A percentile compares a stretch with the other conserved stretches of the same genome.
phyloP scores from a whole-genome alignment of 2,113 vertebrate species.

The Melanerpes aurifrons region DNA sequence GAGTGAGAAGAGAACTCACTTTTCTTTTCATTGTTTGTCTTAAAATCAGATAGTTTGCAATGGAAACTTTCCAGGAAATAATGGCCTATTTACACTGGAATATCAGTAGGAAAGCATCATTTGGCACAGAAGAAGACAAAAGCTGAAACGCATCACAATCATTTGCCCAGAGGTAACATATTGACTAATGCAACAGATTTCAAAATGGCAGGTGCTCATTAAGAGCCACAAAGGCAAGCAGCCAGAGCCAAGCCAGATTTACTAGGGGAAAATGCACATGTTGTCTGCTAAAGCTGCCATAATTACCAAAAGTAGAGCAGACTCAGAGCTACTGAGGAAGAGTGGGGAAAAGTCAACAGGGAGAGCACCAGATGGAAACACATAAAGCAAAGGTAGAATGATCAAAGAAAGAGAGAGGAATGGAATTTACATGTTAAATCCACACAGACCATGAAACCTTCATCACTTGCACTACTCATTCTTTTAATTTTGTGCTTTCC shows the following conservation, averaged over 20 bases:
- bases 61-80: slow-evolving; percentile 26
- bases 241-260: slow-evolving; percentile 8
- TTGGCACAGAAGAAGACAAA: slow-evolving; percentile 8
- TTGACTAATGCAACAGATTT: slow-evolving; percentile 30
- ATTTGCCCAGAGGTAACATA: not conserved
- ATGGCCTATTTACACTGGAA: not conserved
- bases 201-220: slow-evolving; percentile 4
- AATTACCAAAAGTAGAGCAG: not conserved
- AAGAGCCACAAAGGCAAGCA: not conserved
- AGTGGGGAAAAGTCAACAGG: not conserved
- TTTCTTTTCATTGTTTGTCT: not conserved
- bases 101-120: not conserved
- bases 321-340: not conserved
- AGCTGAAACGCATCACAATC: not conserved
- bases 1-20: not conserved
- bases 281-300: not conserved
- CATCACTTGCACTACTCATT: not conserved
- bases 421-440: not conserved
- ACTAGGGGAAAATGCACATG: not conserved
- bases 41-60: not conserved
- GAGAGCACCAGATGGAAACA: not conserved
- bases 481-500: slow-evolving; percentile 33
- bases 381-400: not conserved
- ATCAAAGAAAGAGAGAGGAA: not conserved
- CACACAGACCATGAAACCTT: not conserved